Evolutionary conservation across 2,888 invertebrate genomes (phyloP).

Genomic region (Pterostichus niger): DNA sequence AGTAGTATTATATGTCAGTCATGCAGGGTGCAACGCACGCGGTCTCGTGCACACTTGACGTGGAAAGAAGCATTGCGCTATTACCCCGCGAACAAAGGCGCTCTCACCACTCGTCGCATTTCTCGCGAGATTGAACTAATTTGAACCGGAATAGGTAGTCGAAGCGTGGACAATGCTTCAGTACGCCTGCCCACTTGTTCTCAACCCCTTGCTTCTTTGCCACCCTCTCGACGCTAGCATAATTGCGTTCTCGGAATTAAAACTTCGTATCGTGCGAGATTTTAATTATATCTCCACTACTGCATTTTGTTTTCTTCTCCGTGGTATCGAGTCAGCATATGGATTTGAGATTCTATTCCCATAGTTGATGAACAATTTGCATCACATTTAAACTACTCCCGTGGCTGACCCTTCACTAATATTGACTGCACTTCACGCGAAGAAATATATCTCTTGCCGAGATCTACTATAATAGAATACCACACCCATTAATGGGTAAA

Average conservation of each 20-base stretch:
- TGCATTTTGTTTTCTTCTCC: constrained; percentile 2
- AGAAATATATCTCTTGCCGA: too few species aligned
- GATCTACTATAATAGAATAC: too few species aligned
- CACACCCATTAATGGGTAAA: too few species aligned
- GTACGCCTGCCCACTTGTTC: constrained; percentile 30
- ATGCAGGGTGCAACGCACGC: constrained; percentile 37
- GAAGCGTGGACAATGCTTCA: constrained; percentile 64
- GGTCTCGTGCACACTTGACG: constrained; percentile 27
- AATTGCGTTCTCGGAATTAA: constrained; percentile 58
- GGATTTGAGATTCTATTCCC: too few species aligned
- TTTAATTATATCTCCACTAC: constrained; percentile 57
- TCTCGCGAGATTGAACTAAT: constrained; percentile 63
- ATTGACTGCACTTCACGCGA: too few species aligned
- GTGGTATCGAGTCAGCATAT: too few species aligned
- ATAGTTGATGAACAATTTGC: too few species aligned
- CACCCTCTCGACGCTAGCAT: not conserved
- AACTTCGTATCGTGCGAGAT: constrained; percentile 61
- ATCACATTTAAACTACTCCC: too few species aligned
- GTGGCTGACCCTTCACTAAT: too few species aligned
- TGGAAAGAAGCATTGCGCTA: constrained; percentile 47
- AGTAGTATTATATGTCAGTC: constrained; percentile 45
- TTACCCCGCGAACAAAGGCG: constrained; percentile 60
- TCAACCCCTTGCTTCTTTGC: not conserved
- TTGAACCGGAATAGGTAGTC: constrained; percentile 66
- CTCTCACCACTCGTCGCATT: constrained; percentile 44